A percentile compares a stretch with the other conserved stretches of the same genome.
Conservation (phyloP, 1,140 invertebrate species). For the Penaeus chinensis region DNA sequence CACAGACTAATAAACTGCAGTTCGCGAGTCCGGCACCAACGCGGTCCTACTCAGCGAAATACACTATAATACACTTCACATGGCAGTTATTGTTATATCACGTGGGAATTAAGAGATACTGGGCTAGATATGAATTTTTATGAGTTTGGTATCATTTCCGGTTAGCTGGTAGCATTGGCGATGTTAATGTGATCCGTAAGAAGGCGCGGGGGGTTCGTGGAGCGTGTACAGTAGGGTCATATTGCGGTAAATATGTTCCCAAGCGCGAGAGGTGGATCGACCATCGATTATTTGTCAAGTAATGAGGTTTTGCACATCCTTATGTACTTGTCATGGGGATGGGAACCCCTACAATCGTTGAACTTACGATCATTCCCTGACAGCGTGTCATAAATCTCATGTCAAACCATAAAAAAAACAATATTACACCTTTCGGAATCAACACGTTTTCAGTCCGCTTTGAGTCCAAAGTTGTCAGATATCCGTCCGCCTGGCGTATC, state of each 20-base stretch:
- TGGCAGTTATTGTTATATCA: slow-evolving; percentile 58
- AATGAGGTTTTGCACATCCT: slow-evolving; percentile 52
- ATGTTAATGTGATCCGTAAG: background rate
- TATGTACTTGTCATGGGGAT: slow-evolving; percentile 21
- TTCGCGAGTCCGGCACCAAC: slow-evolving; percentile 45
- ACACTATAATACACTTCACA: slow-evolving; percentile 59
- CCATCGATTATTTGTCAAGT: slow-evolving; percentile 59
- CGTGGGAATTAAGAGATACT: slow-evolving; percentile 56
- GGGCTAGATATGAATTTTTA: slow-evolving; percentile 51
- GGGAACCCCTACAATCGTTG: background rate
- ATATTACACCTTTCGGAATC: too few species aligned
- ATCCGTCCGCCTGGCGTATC: too few species aligned
- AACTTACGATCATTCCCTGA: background rate
- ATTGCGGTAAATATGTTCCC: slow-evolving; percentile 49
- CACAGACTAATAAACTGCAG: slow-evolving; percentile 57
- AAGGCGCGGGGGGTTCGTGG: background rate
- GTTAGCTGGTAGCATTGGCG: background rate
- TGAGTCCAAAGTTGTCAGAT: too few species aligned
- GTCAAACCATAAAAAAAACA: too few species aligned
- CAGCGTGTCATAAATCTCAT: too few species aligned
- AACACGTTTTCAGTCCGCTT: too few species aligned
- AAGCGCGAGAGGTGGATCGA: slow-evolving; percentile 9
- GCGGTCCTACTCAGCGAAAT: slow-evolving; percentile 50
- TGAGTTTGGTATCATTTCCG: slow-evolving; percentile 43
- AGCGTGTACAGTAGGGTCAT: slow-evolving; percentile 21